Percentiles rank a stretch among this genome's conserved stretches.
phyloP scores from a whole-genome alignment of 2,797 vertebrate species.

The Octomys mimax region DNA sequence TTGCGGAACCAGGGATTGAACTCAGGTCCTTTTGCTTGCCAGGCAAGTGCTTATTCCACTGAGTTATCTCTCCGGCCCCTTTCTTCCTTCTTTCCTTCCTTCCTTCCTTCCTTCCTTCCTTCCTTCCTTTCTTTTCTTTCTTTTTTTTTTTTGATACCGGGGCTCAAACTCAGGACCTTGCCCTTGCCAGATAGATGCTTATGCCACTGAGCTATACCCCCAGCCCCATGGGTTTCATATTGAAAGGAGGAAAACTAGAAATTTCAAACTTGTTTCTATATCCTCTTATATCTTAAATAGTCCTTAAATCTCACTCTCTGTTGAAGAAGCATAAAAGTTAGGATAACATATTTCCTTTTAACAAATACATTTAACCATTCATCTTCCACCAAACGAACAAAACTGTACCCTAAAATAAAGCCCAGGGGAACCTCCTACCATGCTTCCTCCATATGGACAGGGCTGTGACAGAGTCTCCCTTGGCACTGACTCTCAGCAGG shows the following conservation, averaged over 20 bases:
- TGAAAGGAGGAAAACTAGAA: constrained; percentile 26
- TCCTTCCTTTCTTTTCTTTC: no score
- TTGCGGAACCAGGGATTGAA: no score
- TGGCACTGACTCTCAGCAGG: neutral
- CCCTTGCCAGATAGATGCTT: no score
- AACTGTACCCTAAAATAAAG: constrained; percentile 31
- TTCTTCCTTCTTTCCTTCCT: no score
- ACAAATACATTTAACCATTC: neutral
- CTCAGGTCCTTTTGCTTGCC: no score
- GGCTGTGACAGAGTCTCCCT: neutral
- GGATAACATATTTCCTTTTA: neutral
- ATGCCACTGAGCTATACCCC: no score
- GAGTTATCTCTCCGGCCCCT: no score
- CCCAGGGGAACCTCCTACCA: neutral
- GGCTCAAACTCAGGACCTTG: no score
- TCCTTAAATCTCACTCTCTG: constrained; percentile 12
- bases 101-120: no score
- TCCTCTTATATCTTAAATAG: neutral
- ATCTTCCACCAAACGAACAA: neutral
- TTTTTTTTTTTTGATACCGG: no score
- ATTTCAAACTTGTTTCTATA: neutral
- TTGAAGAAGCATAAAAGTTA: constrained; percentile 22
- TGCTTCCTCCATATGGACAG: neutral
- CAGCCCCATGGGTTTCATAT: neutral
- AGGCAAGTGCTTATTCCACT: no score